Conservation (phyloP, 2,113 vertebrate genomes). For the Delphinapterus leucas region DNA sequence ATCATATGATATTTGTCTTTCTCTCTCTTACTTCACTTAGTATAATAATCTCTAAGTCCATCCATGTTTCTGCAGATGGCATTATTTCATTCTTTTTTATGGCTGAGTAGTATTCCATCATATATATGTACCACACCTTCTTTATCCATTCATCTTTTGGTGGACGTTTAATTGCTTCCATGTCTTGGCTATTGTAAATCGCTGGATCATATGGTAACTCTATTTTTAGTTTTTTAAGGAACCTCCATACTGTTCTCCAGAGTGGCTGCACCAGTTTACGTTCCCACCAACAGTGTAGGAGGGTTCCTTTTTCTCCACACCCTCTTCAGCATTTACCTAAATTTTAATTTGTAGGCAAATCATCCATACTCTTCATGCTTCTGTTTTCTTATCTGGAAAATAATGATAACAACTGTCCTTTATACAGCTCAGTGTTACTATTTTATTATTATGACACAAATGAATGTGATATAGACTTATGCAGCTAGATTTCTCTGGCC, state of each 20-base stretch:
- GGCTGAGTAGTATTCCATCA: neutral
- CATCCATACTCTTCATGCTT: neutral
- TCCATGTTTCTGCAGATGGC: neutral
- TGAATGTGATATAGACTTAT: neutral
- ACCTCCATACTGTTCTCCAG: neutral
- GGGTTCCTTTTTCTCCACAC: neutral
- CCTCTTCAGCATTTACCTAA: neutral
- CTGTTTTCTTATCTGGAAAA: neutral
- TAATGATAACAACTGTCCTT: neutral
- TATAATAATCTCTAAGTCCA: neutral
- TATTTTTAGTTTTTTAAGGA: neutral
- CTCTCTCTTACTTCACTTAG: neutral
- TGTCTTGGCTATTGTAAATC: neutral
- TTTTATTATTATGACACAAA: neutral
- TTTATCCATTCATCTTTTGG: neutral
- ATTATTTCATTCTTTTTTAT: neutral
- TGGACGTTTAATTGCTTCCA: neutral
- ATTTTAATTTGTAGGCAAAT: neutral
- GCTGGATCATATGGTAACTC: neutral
- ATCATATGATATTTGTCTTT: neutral
- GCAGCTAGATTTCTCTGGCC: neutral
- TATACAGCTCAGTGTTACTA: neutral
- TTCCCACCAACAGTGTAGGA: neutral
- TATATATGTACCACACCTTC: neutral
- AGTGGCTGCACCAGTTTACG: neutral